These are phyloP conservation scores for Vultur gryphus DNA, from an alignment of 2,797 vertebrate genomes.

Conservation along the genomic window DNA sequence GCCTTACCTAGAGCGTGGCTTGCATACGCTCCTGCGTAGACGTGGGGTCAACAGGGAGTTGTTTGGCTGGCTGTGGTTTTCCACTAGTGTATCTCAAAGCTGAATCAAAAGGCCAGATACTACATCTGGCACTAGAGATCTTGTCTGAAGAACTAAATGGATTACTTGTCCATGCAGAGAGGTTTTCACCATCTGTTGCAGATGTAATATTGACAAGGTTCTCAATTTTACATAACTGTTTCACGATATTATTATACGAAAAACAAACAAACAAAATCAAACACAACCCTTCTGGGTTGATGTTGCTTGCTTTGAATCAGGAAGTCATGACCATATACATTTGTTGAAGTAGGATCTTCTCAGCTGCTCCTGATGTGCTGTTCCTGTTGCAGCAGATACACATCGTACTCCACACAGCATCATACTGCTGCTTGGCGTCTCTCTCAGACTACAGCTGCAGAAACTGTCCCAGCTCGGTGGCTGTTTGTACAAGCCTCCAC, in stretches of 20 bases:
- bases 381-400: background rate
- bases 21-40: background rate
- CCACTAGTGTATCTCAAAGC: background rate
- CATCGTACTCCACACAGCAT: rapidly evolving
- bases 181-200: background rate
- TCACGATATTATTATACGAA: background rate
- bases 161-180: background rate
- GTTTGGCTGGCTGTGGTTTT: background rate
- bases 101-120: background rate
- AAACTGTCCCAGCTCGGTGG: background rate
- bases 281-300: background rate
- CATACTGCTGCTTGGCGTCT: background rate
- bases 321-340: background rate
- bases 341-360: background rate
- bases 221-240: background rate
- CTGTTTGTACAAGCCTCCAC: background rate
- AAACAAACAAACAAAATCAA: background rate
- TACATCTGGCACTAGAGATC: background rate
- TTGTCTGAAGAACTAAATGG: background rate
- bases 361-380: background rate
- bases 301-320: background rate
- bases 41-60: background rate
- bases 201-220: background rate
- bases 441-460: rapidly evolving
- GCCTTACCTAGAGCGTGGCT: background rate